These are phyloP conservation scores for Trematomus bernacchii DNA, from an alignment of 2,797 vertebrate genomes.

Conservation along the genomic window DNA sequence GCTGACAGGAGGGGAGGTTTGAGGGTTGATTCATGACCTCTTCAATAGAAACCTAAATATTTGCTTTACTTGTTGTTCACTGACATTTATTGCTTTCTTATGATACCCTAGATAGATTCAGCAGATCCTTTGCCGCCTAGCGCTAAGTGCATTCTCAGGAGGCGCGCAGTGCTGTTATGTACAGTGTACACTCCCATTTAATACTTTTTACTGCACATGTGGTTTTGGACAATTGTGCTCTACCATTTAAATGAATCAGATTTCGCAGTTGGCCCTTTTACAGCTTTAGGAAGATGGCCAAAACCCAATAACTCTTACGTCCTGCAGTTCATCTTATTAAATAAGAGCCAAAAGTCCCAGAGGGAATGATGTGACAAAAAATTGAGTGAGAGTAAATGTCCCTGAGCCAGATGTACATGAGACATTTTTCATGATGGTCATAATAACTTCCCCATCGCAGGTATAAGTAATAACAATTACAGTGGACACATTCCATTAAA, in stretches of 20 bases:
- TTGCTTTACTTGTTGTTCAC: conserved; percentile 26
- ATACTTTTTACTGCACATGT: conserved; percentile 26
- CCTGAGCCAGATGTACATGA: conserved; percentile 29
- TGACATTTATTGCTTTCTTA: conserved; percentile 31
- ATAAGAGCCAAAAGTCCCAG: conserved; percentile 49
- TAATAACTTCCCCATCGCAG: conserved; percentile 37
- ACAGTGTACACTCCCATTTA: conserved; percentile 1
- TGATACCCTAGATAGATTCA: conserved; percentile 7
- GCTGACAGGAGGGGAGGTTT: conserved; percentile 14
- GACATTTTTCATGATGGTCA: conserved; percentile 27
- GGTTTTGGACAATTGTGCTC: conserved; percentile 32
- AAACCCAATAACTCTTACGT: conserved; percentile 49
- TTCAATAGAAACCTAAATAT: conserved; percentile 37
- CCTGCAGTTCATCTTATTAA: conserved; percentile 61
- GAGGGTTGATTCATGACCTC: conserved; percentile 36
- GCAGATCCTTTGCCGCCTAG: conserved; percentile 13
- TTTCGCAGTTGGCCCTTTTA: conserved; percentile 56
- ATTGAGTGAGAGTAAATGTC: conserved; percentile 43
- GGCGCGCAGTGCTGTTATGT: conserved; percentile 7
- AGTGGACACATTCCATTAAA: conserved; percentile 21
- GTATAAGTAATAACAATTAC: conserved; percentile 32
- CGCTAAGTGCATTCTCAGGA: conserved; percentile 23
- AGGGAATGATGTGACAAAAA: conserved; percentile 34
- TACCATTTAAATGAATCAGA: conserved; percentile 35
- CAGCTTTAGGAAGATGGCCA: conserved; percentile 61